Evolutionary conservation across 1,140 invertebrate species (phyloP).

Genomic region (Aricia agestis): DNA sequence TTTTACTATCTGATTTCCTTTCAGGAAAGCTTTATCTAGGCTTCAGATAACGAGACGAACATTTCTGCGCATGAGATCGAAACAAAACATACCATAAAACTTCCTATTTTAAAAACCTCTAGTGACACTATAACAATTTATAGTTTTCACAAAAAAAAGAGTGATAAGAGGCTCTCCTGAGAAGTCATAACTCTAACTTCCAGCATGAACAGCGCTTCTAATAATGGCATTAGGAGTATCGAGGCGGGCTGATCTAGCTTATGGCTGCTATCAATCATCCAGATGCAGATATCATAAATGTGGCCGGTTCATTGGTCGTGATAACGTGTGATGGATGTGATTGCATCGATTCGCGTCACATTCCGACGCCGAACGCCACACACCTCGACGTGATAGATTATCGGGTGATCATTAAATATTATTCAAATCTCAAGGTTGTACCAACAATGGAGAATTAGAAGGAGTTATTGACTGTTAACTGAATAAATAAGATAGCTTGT

Average conservation of each 20-base stretch:
- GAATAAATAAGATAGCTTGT: too few species aligned
- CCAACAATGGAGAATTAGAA: not conserved
- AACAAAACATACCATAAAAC: not conserved
- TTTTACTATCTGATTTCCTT: not conserved
- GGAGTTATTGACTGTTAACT: too few species aligned
- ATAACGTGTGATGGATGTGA: conserved; percentile 19
- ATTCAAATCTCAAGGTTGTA: not conserved
- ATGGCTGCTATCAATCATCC: not conserved
- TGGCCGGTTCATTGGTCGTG: not conserved
- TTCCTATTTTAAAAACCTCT: too few species aligned
- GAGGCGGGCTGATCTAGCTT: not conserved
- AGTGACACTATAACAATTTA: not conserved
- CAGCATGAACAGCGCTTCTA: not conserved
- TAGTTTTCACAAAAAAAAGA: not conserved
- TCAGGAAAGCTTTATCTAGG: not conserved
- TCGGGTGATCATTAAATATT: not conserved
- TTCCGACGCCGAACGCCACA: not conserved
- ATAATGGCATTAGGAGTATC: not conserved
- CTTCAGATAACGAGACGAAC: not conserved
- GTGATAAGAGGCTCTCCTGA: not conserved
- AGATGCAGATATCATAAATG: not conserved
- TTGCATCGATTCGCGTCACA: conserved; percentile 19
- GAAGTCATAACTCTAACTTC: not conserved
- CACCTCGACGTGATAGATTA: not conserved
- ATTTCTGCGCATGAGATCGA: not conserved